phyloP scores from a whole-genome alignment of 2,888 invertebrate species.

The Ferrisia virgata region DNA sequence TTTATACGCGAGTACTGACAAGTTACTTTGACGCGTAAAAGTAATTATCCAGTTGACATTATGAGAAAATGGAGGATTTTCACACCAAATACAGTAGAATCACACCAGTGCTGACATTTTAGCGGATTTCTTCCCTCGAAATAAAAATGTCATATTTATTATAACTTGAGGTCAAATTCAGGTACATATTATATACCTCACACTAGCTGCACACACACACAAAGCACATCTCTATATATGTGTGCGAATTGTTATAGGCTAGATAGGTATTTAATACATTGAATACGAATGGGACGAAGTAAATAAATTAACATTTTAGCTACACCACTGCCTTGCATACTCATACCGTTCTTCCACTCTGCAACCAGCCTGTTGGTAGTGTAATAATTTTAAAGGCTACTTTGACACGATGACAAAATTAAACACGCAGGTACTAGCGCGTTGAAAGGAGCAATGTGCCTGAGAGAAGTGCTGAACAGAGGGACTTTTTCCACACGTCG shows the following conservation, averaged over 20 bases:
- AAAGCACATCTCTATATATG: too few relatives aligned
- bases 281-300: background rate
- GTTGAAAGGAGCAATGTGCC: background rate
- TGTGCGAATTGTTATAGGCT: too few relatives aligned
- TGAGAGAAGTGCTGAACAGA: background rate
- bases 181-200: too few relatives aligned
- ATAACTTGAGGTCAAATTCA: background rate
- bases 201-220: too few relatives aligned
- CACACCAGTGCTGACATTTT: background rate
- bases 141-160: background rate
- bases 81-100: background rate
- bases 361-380: too few relatives aligned
- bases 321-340: background rate
- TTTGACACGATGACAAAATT: constrained; percentile 7
- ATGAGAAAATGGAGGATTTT: background rate
- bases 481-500: constrained; percentile 9
- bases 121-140: background rate
- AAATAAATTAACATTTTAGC: constrained; percentile 7
- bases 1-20: too few relatives aligned
- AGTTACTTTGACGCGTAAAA: too few relatives aligned
- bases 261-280: background rate
- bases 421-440: background rate
- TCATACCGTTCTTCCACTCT: too few relatives aligned
- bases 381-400: constrained; percentile 22
- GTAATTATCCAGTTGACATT: background rate